A percentile compares a stretch with the other conserved stretches of the same genome.
phyloP scores from a whole-genome alignment of 2,888 invertebrate genomes.

The Shargacucullia verbasci region DNA sequence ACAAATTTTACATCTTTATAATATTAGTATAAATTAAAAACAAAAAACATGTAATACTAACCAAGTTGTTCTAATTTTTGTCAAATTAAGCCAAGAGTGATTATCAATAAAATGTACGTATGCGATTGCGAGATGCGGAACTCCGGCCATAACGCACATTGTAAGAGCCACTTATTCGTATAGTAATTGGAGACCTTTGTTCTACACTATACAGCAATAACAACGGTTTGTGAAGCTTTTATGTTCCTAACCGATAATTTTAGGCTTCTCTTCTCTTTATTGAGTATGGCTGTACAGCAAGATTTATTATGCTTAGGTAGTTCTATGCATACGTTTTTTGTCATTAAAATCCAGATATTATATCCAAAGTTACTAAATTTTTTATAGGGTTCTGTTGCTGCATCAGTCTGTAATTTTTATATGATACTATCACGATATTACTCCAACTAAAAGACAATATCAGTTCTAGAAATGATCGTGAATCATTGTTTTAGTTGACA shows the following conservation, averaged over 20 bases:
- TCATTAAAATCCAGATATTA: too few relatives aligned
- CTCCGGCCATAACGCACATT: constrained; percentile 23
- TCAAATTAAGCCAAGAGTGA: too few relatives aligned
- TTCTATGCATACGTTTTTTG: too few relatives aligned
- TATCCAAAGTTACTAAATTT: too few relatives aligned
- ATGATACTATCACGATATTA: too few relatives aligned
- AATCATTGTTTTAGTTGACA: too few relatives aligned
- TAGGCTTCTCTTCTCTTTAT: not conserved
- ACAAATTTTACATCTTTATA: too few relatives aligned
- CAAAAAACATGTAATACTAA: too few relatives aligned
- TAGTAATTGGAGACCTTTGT: constrained; percentile 49
- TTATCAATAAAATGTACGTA: too few relatives aligned
- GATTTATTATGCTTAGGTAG: not conserved
- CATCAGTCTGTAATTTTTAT: not conserved
- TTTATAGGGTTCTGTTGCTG: too few relatives aligned
- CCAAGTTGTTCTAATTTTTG: too few relatives aligned
- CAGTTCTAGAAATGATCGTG: constrained; percentile 15
- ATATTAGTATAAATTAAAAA: too few relatives aligned
- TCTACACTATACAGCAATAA: constrained; percentile 26
- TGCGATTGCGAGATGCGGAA: constrained; percentile 21
- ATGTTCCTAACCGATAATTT: constrained; percentile 3
- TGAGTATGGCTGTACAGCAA: not conserved
- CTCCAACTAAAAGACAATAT: constrained; percentile 4
- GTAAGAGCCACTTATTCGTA: constrained; percentile 28
- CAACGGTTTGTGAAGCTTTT: constrained; percentile 16